Evolutionary conservation across 2,113 vertebrate genomes (phyloP).

Genomic region (Tragelaphus scriptus): DNA sequence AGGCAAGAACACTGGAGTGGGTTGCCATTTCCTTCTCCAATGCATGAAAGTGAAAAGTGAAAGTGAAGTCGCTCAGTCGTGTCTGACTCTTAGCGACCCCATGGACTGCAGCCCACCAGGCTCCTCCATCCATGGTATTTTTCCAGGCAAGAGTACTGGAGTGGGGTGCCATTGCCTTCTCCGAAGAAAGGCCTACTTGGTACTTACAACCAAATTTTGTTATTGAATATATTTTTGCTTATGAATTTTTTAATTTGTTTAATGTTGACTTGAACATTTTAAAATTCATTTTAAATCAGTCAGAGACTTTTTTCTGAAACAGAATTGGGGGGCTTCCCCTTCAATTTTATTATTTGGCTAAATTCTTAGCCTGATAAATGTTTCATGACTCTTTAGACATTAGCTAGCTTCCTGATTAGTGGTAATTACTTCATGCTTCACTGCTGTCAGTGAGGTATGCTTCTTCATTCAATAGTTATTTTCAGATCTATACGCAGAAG

Average conservation of each 20-base stretch:
- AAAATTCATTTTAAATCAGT: slow-evolving; percentile 32
- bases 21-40: no score
- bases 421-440: not conserved
- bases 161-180: no score
- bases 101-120: no score
- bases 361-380: not conserved
- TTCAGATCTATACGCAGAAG: not conserved
- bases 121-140: no score
- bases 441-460: not conserved
- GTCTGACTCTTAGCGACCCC: no score
- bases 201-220: not conserved
- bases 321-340: not conserved
- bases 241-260: slow-evolving; percentile 14
- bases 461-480: not conserved
- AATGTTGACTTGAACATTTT: not conserved
- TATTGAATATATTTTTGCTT: slow-evolving; percentile 10
- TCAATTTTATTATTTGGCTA: not conserved
- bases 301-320: not conserved
- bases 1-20: no score
- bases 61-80: no score
- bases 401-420: not conserved
- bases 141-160: no score
- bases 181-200: not conserved
- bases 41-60: no score
- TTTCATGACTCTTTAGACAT: not conserved